Base-by-base conservation (phyloP, 2,888 invertebrate species). In the Sisyra nigra region DNA sequence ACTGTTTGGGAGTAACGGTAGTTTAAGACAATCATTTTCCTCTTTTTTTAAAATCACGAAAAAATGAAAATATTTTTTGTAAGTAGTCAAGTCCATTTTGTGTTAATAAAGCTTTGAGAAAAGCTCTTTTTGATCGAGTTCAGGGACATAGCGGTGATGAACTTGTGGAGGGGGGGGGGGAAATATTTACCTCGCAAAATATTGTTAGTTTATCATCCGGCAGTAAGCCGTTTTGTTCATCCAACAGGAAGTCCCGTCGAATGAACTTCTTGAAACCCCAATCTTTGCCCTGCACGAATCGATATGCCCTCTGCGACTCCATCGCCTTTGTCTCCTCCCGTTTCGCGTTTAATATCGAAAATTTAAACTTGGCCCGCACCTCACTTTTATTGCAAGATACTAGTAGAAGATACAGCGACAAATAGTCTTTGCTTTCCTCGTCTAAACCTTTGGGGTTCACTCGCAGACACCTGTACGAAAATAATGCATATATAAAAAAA, bases 181-280 rank as follows among this genome's bases (percentile, higher is more conserved):
- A 39, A 38, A n/a, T 53, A 63, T 63, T 61, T 65, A 84, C 94
- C 75, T 97, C 96, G 71, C 97, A 97, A 72, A 94, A 97, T 73
- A 98, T 94, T 62, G 97, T 97, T 63, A 98, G 74, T 69, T 96
- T 94, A 65, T 98, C 98, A 64, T 99, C 97, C 13, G 98, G 97
- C 56, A 98, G 71, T 38, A 98, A 76, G 53, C 98, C 98, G 63
- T 98, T 99, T 47, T 92, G 89, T 71, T 98, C 98, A 65, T 98
- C 98, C 63, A 98, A 71, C 49, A 99, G 75, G 67, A 98, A 98
- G 68, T 99, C 98, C 67, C 98, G 77, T 59, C 97, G 77, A 52
- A 98, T 98, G 64, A 98, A 98, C 67, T 98, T 99, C 70, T 99
- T 99, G 72, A 98, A 98, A 46, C 98, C 98, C 98, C 98, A 98